Base-by-base conservation (phyloP, 1,140 invertebrate genomes). In the Dreissena polymorpha region DNA sequence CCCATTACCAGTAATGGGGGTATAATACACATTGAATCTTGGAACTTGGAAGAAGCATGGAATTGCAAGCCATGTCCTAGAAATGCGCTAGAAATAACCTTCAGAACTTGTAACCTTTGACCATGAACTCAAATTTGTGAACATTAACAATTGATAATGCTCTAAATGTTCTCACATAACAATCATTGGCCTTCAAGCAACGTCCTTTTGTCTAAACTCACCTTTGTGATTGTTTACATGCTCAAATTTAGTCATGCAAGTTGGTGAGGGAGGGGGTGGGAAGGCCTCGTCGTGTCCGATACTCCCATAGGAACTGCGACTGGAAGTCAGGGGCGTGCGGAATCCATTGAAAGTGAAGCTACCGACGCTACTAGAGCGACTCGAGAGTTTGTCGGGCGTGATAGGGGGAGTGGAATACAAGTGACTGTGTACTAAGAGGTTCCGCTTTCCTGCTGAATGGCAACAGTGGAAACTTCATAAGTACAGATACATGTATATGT, bases 231-330 rank as follows among this genome's bases (percentile, higher is more conserved):
- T 65, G 51, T 18, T 65, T 12, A n/a, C 25, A 69, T 80, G 77
- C 53, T 71, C 1, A n/a, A 80, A 80, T 55, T 80, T 80, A 18
- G 53, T 57, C 53, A 80, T 73, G 70, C 79, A 81, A 73, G 69
- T 64, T 70, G 87, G 88, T 71, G 86, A 87, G 14, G 90, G 88
- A 39, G 90, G 89, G 16, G 90, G 90, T 29, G 89, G 88, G 69
- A 87, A 91, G 50, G 83, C 82, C 49, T 89, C 90, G 69, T 92
- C 90, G 14, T 80, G 70, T 53, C 89, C 86, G 53, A 86, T 85
- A 67, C 86, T 87, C 55, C 83, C 80, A 25, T 84, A 87, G n/a
- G 85, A 86, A 29, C 77, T 55, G 49, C 77, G 77, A 60, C n/a
- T 80, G 13, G 67, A 63, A 16, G 67, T 18, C 2, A 71, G 25